Conservation (phyloP, 2,888 invertebrate species). For the Cantharis lateralis region DNA sequence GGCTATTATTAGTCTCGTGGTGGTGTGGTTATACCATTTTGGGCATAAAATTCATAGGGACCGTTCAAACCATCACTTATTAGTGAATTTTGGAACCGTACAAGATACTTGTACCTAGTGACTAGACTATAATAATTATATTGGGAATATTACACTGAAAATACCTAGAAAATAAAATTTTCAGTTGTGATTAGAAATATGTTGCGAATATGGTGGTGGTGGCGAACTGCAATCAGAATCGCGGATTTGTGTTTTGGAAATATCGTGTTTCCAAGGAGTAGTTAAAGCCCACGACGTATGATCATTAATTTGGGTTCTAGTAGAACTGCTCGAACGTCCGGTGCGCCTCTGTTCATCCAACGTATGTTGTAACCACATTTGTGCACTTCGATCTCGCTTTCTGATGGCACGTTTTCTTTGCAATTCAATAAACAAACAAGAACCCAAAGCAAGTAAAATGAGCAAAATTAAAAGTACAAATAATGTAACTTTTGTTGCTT, state of each 20-base stretch:
- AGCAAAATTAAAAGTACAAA: conserved; percentile 38
- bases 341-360: conserved; percentile 28
- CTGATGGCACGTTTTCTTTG: conserved; percentile 38
- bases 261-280: conserved; percentile 34
- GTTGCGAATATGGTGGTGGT: not conserved
- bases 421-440: conserved; percentile 40
- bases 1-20: too few relatives aligned
- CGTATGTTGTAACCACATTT: conserved; percentile 33
- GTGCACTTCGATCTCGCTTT: conserved; percentile 39
- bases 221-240: not conserved
- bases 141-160: not conserved
- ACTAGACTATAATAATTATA: too few relatives aligned
- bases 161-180: not conserved
- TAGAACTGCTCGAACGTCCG: conserved; percentile 35
- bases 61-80: too few relatives aligned
- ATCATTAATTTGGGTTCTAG: conserved; percentile 26
- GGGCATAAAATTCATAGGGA: too few relatives aligned
- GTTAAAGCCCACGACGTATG: conserved; percentile 38
- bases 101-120: too few relatives aligned
- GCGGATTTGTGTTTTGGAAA: not conserved
- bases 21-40: too few relatives aligned
- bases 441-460: conserved; percentile 37
- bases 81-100: too few relatives aligned
- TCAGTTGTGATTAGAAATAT: not conserved
- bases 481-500: conserved; percentile 38